Percentiles rank a stretch among this genome's conserved stretches.
These are phyloP conservation scores for Oceanodroma tethys DNA, from an alignment of 2,113 vertebrate species.

Conservation along the genomic window DNA sequence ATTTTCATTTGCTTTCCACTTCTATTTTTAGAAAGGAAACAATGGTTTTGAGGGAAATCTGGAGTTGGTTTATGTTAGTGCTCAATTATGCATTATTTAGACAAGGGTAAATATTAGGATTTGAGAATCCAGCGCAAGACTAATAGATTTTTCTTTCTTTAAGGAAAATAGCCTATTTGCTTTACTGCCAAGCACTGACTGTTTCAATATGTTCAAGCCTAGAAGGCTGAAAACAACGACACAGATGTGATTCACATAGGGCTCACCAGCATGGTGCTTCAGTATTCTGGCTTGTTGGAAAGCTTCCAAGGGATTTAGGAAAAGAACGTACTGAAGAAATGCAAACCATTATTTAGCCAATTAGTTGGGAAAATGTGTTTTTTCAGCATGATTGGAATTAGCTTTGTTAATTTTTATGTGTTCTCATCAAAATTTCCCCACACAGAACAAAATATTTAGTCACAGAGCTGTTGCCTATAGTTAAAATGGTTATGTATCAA, in stretches of 20 bases:
- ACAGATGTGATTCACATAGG: slow-evolving; percentile 33
- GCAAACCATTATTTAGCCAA: slow-evolving; percentile 14
- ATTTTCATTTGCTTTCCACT: background rate
- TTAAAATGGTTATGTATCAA: slow-evolving; percentile 38
- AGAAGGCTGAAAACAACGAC: slow-evolving; percentile 24
- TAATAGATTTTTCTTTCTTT: slow-evolving; percentile 49
- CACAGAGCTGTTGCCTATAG: background rate
- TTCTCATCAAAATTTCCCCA: slow-evolving; percentile 35
- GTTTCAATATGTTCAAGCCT: slow-evolving; percentile 58
- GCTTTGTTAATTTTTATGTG: slow-evolving; percentile 58
- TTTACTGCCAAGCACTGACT: slow-evolving; percentile 1
- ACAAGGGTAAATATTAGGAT: background rate
- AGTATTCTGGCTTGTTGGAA: slow-evolving; percentile 23
- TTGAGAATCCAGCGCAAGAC: background rate
- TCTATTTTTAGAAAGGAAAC: background rate
- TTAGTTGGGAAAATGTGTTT: slow-evolving; percentile 42
- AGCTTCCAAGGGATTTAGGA: slow-evolving; percentile 4
- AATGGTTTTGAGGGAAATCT: background rate
- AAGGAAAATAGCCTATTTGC: background rate
- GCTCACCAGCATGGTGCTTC: slow-evolving; percentile 13
- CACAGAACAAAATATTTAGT: background rate
- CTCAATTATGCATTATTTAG: background rate
- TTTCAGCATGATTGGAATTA: background rate
- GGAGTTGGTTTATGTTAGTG: background rate
- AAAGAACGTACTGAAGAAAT: background rate